Evolutionary conservation across 2,113 vertebrate genomes (phyloP), one percentile per base, ranked within the genome.

Genomic region (Struthio camelus): DNA sequence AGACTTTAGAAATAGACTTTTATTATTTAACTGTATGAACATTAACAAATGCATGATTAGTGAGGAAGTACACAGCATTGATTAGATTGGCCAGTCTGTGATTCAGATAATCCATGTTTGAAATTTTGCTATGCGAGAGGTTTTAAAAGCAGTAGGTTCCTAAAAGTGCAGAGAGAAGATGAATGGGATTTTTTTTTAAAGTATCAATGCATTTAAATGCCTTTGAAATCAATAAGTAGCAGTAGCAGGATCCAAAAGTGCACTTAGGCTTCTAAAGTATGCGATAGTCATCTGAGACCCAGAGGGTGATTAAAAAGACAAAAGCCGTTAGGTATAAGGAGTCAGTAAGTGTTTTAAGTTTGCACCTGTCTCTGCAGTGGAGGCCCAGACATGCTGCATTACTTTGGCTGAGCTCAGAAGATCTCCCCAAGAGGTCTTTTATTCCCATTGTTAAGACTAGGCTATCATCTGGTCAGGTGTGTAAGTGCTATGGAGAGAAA

Each of bases 191-290:
- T 93, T 92, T 93, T 58, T 90, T 85, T 65, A 90, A 94, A 92
- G 40, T 54, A 75, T 11, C 34, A 36, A 20, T 56, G 11, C 56
- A 27, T 83, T 84, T 84, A 92, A 93, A 83, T 92, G 44, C 69
- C 64, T 56, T 56, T 92, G 65, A 88, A 93, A 96, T 96, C 96
- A 91, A 96, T 95, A 94, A 90, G 86, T 54, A 91, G 15, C 30
- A 72, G 62, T 20, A 64, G 51, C 66, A 61, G 78, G 61, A 78
- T 96, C 86, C 96, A 93, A 89, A 96, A 93, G 67, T 54, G 91
- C 77, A 92, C 93, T 97, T 95, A 94, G 24, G 22, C 46, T 67
- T 67, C 83, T 67, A 36, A 80, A 96, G 30, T 40, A 22, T 36
- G 59, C 67, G 69, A 67, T 51, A 81, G n/a, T 44, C 22, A 88